A percentile compares a stretch with the other conserved stretches of the same genome.
Conservation (phyloP, 1,140 invertebrate genomes). For the Anastrepha obliqua region DNA sequence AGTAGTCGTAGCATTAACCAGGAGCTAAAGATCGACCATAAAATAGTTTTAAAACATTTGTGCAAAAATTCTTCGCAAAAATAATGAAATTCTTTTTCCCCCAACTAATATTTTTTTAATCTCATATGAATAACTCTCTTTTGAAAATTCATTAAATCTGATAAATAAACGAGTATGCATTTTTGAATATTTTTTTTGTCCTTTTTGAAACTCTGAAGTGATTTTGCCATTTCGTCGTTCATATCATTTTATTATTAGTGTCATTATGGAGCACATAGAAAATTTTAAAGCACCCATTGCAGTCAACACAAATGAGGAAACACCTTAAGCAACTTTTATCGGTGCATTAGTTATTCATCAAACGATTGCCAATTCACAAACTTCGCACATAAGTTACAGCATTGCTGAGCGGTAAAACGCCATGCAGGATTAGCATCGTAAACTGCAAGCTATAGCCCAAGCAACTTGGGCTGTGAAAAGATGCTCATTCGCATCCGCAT, state of each 20-base stretch:
- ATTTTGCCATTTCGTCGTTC: too few species aligned
- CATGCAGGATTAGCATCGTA: constrained; percentile 33
- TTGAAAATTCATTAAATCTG: too few species aligned
- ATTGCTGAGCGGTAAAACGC: not conserved
- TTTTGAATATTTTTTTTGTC: too few species aligned
- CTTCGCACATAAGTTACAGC: not conserved
- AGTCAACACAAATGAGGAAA: not conserved
- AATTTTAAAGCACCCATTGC: not conserved
- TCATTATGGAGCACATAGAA: not conserved
- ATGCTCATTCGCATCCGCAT: not conserved
- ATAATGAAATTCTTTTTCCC: too few species aligned
- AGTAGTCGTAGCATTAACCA: too few species aligned
- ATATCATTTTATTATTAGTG: not conserved
- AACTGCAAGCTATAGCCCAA: not conserved
- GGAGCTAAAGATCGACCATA: too few species aligned
- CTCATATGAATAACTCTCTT: too few species aligned
- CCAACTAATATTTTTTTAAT: too few species aligned
- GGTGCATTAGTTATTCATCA: constrained; percentile 4
- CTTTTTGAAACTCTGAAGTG: too few species aligned
- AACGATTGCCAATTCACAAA: not conserved
- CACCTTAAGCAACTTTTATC: constrained; percentile 10
- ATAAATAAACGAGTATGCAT: too few species aligned
- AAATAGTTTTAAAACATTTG: too few species aligned
- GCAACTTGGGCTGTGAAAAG: not conserved
- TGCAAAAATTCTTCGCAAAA: too few species aligned